Base-by-base conservation (phyloP, 92 coral and sea anemone species). In the Metridium senile region DNA sequence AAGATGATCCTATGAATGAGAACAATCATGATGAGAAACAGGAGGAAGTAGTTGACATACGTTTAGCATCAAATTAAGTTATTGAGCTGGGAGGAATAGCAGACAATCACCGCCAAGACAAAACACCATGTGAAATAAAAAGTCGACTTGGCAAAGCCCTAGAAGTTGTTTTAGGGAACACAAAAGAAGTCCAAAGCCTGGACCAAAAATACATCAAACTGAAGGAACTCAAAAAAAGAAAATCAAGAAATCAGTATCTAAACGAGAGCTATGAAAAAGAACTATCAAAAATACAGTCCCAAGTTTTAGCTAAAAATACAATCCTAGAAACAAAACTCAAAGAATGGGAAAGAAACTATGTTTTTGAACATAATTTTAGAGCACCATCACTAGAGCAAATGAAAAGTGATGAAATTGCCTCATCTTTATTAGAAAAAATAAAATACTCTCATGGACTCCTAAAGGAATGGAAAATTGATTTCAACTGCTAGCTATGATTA, bases 341-440 rank as follows among this genome's bases (percentile, higher is more conserved):
- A 25, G 75, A 74, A 69, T 81, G 93, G 93, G 93, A 86, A 32
- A 81, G 85, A 70, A 53, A 81, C 35, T 89, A 77, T 79, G 74
- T 85, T 26, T 19, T 85, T 1, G 25, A 78, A 9, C 61, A 89
- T 33, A 82, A 82, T 66, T 70, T 83, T 26, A 62, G 31, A 49
- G 45, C 73, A 73, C 87, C 93, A 19, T 69, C 90, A 33, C 63
- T 53, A 23, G 82, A 82, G 33, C 52, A 51, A 32, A 85, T 89
- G 88, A 86, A 78, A 63, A 30, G 72, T 33, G 85, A 85, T 52
- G 49, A 57, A 21, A 74, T 47, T 26, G 90, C 88, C 22, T 85
- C 82, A 49, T 22, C 66, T 51, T 70, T 77, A 28, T 13, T 78
- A 19, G 57, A 82, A 61, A 23, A 51, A 77, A 77, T 54, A 2